Evolutionary conservation across 2,888 invertebrate genomes (phyloP).

Genomic region (Globia sparganii): DNA sequence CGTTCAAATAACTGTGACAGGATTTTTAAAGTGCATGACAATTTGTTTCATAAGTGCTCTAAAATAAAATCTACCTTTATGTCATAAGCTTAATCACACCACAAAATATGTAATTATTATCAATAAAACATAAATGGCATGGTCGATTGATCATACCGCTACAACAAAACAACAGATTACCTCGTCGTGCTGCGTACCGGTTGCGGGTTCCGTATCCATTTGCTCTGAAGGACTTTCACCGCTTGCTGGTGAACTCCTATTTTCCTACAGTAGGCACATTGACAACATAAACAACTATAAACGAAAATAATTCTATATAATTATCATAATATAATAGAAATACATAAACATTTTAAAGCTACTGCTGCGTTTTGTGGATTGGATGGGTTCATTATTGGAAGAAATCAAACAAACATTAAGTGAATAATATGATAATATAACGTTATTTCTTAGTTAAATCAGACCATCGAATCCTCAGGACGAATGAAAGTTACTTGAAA

Average conservation of each 20-base stretch:
- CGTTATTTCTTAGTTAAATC: neutral
- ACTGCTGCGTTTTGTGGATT: conserved; percentile 29
- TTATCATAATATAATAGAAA: conserved; percentile 30
- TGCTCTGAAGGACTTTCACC: conserved; percentile 70
- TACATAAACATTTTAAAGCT: conserved; percentile 31
- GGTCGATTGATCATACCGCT: conserved; percentile 18
- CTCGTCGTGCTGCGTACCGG: conserved; percentile 71
- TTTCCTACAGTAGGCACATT: conserved; percentile 78
- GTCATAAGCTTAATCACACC: conserved; percentile 17
- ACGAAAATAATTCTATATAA: conserved; percentile 55
- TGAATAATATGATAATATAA: neutral
- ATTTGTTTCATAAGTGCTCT: neutral
- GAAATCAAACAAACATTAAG: neutral
- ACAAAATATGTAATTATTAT: conserved; percentile 12
- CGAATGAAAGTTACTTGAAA: conserved; percentile 15
- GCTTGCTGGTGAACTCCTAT: conserved; percentile 73
- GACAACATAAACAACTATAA: conserved; percentile 73
- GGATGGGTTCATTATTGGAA: neutral
- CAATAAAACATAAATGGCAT: conserved; percentile 27
- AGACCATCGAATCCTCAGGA: conserved; percentile 30
- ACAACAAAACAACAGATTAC: conserved; percentile 69
- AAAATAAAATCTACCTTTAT: neutral
- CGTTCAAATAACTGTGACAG: neutral
- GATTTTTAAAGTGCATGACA: neutral
- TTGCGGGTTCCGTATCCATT: conserved; percentile 72